A percentile compares a stretch with the other conserved stretches of the same genome.
phyloP scores from a whole-genome alignment of 2,113 vertebrate genomes.

The Anser brachyrhynchus region DNA sequence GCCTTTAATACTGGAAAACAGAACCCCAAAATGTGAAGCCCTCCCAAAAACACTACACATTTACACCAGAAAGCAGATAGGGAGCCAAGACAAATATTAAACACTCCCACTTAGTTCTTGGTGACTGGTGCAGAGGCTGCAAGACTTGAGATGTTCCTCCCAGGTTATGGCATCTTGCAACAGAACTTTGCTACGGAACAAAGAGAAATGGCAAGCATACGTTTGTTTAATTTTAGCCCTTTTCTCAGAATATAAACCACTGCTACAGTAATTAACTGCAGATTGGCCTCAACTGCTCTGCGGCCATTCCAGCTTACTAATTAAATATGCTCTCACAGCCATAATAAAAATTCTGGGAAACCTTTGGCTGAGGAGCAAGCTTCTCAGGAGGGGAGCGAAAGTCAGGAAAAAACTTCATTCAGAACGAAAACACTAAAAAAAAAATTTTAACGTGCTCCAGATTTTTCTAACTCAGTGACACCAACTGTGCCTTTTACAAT shows the following conservation, averaged over 20 bases:
- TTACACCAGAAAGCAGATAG: conserved; percentile 5
- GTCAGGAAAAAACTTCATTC: conserved; percentile 51
- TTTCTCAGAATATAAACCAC: conserved; percentile 66
- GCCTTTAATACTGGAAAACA: background rate
- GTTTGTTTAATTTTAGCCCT: conserved; percentile 53
- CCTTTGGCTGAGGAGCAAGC: conserved; percentile 49
- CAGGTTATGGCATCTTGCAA: conserved; percentile 18
- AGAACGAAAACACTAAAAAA: conserved; percentile 43
- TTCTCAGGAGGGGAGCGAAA: conserved; percentile 13
- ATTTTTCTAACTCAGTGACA: conserved; percentile 1
- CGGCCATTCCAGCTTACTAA: conserved; percentile 54
- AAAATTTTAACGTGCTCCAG: conserved; percentile 1
- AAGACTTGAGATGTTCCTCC: background rate
- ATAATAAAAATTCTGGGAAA: conserved; percentile 69
- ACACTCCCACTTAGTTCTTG: background rate
- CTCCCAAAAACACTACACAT: background rate
- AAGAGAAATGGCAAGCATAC: conserved; percentile 39
- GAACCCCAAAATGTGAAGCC: background rate
- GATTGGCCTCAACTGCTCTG: conserved; percentile 41
- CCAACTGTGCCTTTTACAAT: background rate
- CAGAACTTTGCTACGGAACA: background rate
- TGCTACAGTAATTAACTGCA: conserved; percentile 59
- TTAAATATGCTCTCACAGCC: conserved; percentile 67
- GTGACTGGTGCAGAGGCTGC: background rate
- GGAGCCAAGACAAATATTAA: background rate